These are phyloP conservation scores for Dicycla oo DNA, from an alignment of 2,888 invertebrate genomes.

Conservation along the genomic window DNA sequence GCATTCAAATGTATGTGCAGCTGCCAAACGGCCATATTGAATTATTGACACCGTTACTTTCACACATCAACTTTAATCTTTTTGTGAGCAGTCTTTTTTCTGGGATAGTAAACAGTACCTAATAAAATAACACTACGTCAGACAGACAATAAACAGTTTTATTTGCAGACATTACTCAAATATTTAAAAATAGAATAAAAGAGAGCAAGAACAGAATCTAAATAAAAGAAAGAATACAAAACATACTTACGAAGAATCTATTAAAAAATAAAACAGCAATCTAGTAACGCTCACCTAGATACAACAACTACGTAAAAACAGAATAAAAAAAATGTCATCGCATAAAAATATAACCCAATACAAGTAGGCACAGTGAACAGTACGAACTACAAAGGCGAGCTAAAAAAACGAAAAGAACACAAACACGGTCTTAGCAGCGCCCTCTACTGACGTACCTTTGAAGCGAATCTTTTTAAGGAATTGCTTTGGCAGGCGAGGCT, in stretches of 20 bases:
- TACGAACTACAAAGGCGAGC: conserved; percentile 49
- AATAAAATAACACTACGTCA: no score
- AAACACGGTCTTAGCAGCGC: conserved; percentile 68
- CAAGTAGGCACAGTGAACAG: conserved; percentile 26
- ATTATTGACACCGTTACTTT: conserved; percentile 39
- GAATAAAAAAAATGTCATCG: conserved; percentile 28
- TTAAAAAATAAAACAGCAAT: background rate
- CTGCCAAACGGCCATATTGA: conserved; percentile 36
- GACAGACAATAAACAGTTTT: background rate
- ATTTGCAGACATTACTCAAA: background rate
- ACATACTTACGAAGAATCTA: background rate
- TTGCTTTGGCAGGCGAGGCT: conserved; percentile 82
- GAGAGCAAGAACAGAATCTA: background rate
- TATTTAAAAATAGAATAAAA: background rate
- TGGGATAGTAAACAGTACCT: no score
- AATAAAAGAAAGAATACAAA: background rate
- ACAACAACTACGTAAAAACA: conserved; percentile 3
- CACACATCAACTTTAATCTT: conserved; percentile 10
- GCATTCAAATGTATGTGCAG: conserved; percentile 31
- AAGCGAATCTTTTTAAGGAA: conserved; percentile 86
- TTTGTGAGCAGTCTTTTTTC: background rate
- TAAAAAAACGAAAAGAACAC: conserved; percentile 44
- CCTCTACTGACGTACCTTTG: conserved; percentile 87
- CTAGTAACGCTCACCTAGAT: background rate
- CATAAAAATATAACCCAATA: conserved; percentile 33